Base-by-base conservation (phyloP, 1,140 invertebrate genomes). In the Coenobita brevimanus region DNA sequence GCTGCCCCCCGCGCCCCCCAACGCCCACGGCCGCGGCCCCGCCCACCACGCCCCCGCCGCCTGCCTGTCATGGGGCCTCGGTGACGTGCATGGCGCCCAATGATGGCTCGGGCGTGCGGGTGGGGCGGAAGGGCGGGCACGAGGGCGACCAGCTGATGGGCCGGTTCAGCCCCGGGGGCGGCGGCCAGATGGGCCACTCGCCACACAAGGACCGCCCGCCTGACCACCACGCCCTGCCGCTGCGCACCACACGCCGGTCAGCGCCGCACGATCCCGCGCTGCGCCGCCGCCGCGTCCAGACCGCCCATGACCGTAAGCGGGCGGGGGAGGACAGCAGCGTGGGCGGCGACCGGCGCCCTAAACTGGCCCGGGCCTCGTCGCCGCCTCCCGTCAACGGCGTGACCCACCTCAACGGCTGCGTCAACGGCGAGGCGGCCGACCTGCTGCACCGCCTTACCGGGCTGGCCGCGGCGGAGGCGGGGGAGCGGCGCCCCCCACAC, bases 351-450 rank as follows among this genome's bases (percentile, higher is more conserved):
- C 85, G 76, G n/a, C 81, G 50, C 57, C 60, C 64, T 43, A 83
- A 82, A 82, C 43, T 80, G 13, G 46, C 62, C 15, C 43, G 67
- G 69, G 62, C 81, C n/a, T 76, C 69, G 41, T 27, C 80, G 54
- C 69, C 69, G 27, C 62, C 50, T 69, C 36, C 86, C 24, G 67
- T 88, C 8, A 88, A 88, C 79, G 86, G 86, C 71, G 67, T 88
- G 38, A n/a, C 54, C 67, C 87, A 78, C 15, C 82, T 90, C 36
- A 90, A 88, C 38, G 89, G 88, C 50, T 89, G 88, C 67, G 82
- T 89, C 33, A 90, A 90, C 57, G 78, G 75, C 17, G 82, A 84
- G 36, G 82, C 73, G 15, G 79, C 69, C 30, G 89, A 43, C 36
- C 46, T 81, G 41, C 46, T 79, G 76, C 73, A 88, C 41, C 67